A percentile compares a stretch with the other conserved stretches of the same genome.
Conservation (phyloP, 2,888 invertebrate genomes). For the Siphonodentalium dalli region DNA sequence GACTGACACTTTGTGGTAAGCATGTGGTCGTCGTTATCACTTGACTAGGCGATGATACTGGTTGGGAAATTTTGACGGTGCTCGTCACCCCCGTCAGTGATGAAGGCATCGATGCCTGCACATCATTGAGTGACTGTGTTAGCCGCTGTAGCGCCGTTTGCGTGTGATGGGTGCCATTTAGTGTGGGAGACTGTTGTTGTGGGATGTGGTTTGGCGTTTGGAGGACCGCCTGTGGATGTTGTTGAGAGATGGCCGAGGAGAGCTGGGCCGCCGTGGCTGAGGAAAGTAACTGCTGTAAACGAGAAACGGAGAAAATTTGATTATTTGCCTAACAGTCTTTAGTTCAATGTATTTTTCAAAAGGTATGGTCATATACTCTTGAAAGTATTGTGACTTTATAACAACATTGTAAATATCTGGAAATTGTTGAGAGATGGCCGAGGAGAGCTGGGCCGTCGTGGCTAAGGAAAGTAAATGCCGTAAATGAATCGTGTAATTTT, state of each 20-base stretch:
- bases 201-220: constrained; percentile 17
- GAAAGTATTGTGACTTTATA: too few relatives aligned
- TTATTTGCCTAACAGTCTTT: too few relatives aligned
- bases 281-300: too few relatives aligned
- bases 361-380: too few relatives aligned
- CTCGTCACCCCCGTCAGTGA: constrained; percentile 29
- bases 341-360: too few relatives aligned
- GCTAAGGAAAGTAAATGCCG: too few relatives aligned
- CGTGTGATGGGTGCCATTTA: not conserved
- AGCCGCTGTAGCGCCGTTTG: constrained; percentile 14
- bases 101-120: constrained; percentile 35
- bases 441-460: too few relatives aligned
- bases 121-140: constrained; percentile 33
- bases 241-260: constrained; percentile 18
- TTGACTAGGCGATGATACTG: constrained; percentile 25
- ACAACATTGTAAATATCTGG: too few relatives aligned
- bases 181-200: too few relatives aligned
- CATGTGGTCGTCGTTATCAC: constrained; percentile 34
- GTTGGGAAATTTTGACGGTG: constrained; percentile 11
- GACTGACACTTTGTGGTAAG: constrained; percentile 48
- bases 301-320: too few relatives aligned
- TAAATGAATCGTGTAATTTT: too few relatives aligned
- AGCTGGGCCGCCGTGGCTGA: too few relatives aligned
- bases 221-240: constrained; percentile 21
- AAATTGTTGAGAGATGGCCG: constrained; percentile 8